A percentile compares a stretch with the other conserved stretches of the same genome.
These are phyloP conservation scores for Acanthococcus lagerstroemiae DNA, from an alignment of 2,888 invertebrate species.

Conservation along the genomic window DNA sequence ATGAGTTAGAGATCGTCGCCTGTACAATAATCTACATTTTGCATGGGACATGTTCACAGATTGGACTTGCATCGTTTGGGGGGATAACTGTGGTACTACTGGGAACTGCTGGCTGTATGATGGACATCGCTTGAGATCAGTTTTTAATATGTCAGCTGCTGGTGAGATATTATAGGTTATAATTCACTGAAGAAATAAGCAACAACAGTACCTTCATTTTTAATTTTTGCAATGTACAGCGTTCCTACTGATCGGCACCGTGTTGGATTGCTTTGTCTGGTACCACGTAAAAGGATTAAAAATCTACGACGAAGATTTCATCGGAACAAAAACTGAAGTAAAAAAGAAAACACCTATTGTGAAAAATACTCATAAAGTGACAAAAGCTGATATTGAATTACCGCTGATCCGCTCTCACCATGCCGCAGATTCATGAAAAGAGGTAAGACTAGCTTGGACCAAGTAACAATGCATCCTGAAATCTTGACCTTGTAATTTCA, in stretches of 20 bases:
- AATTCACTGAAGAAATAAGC: no score
- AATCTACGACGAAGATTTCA: constrained; percentile 38
- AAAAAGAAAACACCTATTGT: background rate
- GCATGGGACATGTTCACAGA: constrained; percentile 40
- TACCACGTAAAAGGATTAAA: constrained; percentile 39
- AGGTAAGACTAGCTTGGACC: no score
- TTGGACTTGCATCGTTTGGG: constrained; percentile 44
- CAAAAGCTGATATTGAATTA: background rate
- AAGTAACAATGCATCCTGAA: no score
- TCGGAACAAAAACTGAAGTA: background rate
- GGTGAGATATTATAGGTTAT: no score
- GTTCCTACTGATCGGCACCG: constrained; percentile 39
- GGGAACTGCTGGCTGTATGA: constrained; percentile 45
- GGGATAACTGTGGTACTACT: constrained; percentile 41
- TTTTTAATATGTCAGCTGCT: constrained; percentile 39
- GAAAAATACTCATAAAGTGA: background rate
- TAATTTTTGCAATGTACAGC: constrained; percentile 36
- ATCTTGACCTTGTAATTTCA: no score
- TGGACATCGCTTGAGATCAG: constrained; percentile 39
- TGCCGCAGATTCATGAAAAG: no score
- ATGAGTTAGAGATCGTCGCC: no score
- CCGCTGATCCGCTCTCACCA: background rate
- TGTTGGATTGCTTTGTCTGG: constrained; percentile 41
- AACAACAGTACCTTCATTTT: no score
- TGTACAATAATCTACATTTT: no score